Conservation (phyloP, 1,140 invertebrate species). For the Uloborus diversus region DNA sequence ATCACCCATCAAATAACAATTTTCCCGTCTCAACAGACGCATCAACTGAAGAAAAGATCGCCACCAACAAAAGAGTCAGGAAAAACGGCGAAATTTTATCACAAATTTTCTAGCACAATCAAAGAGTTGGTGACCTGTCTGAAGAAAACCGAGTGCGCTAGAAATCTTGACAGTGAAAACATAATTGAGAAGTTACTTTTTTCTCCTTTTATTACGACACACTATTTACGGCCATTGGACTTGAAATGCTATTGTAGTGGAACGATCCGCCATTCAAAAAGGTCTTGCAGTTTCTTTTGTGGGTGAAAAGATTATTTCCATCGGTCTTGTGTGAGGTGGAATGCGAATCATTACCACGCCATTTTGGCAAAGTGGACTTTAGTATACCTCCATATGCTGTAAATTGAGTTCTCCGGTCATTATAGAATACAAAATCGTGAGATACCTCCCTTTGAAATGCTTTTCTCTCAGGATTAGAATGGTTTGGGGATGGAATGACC, state of each 20-base stretch:
- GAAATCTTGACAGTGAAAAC: neutral
- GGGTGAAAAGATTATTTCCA: neutral
- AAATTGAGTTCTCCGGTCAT: slow-evolving; percentile 14
- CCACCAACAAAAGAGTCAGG: too few species aligned
- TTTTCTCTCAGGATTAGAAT: too few species aligned
- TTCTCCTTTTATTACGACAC: neutral
- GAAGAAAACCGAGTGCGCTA: neutral
- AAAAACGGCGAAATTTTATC: too few species aligned
- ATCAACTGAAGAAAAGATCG: too few species aligned
- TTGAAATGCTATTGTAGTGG: slow-evolving; percentile 7
- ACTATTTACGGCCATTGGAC: slow-evolving; percentile 11
- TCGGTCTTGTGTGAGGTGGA: neutral
- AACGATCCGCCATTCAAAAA: neutral
- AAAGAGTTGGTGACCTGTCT: slow-evolving; percentile 39
- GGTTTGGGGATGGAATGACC: too few species aligned
- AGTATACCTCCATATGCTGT: neutral
- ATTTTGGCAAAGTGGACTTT: slow-evolving; percentile 17
- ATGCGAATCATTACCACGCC: slow-evolving; percentile 18
- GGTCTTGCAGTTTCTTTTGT: slow-evolving; percentile 1
- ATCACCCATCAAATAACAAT: too few species aligned
- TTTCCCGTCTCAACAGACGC: too few species aligned
- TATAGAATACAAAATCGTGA: slow-evolving; percentile 27
- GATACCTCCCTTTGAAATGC: slow-evolving; percentile 11
- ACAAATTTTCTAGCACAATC: slow-evolving; percentile 7
- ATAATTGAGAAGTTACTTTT: slow-evolving; percentile 8